Base-by-base conservation (phyloP, 2,113 vertebrate species). In the Bothrops jararaca region DNA sequence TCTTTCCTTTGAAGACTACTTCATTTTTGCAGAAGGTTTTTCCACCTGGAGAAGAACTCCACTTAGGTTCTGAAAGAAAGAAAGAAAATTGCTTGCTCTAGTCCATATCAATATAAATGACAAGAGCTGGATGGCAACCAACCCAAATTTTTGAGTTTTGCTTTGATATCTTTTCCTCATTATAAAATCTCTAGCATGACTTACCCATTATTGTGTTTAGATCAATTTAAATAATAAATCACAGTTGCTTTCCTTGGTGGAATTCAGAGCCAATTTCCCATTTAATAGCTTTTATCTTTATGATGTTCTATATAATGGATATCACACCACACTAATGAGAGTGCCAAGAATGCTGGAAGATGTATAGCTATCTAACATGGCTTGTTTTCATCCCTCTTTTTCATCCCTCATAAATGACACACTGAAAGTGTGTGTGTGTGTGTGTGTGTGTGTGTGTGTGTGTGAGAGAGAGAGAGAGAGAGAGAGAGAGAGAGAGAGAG, bases 281-380 rank as follows among this genome's bases (percentile, higher is more conserved):
- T 97, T 97, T 97, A 96, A 96, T 93, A 96, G 93, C 94, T 96
- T 96, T 96, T 93, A 93, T 95, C 94, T 92, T 94, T 94, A 93
- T 91, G 91, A 91, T 95, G 92, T 95, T 95, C 87, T 45, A 42
- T 95, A 91, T 94, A 97, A 97, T 95, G 94, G 94, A 96, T 96
- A 94, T 94, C 93, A 94, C 48, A 91, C 80, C 90, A 89, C 93
- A 93, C 50, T 97, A 97, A 97, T 96, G 96, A 96, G 94, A 95
- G 96, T 96, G 54, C 93, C 90, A 95, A 92, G 5, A 2, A 94
- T 95, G 95, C 94, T 26, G 39, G 85, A 96, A 96, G 92, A 97
- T 95, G 48, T 92, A 96, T 96, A 91, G 94, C 92, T 57, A 93
- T 95, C 92, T 95, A 85, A 86, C 34, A 87, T 45, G 94, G 45